These are phyloP conservation scores for Helleia helle DNA, from an alignment of 2,888 invertebrate species.

Conservation along the genomic window DNA sequence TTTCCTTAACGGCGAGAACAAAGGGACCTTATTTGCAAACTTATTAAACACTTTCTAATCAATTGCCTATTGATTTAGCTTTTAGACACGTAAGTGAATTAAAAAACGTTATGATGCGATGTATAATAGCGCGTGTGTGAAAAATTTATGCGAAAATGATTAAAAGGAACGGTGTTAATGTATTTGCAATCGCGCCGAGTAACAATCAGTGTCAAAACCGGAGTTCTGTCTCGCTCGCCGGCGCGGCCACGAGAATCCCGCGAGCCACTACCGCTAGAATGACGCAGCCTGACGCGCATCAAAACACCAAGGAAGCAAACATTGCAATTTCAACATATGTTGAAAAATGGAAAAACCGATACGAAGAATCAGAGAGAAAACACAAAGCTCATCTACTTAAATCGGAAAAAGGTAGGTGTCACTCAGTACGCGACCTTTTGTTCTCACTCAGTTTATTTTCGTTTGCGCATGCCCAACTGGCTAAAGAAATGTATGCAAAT, in stretches of 20 bases:
- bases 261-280: conserved; percentile 66
- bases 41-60: conserved; percentile 38
- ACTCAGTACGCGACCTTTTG: conserved; percentile 20
- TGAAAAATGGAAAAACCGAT: conserved; percentile 79
- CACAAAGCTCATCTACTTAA: conserved; percentile 78
- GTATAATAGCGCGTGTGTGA: conserved; percentile 52
- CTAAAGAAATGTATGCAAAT: conserved; percentile 49
- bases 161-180: conserved; percentile 72
- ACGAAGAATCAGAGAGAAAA: conserved; percentile 80
- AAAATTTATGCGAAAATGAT: conserved; percentile 71
- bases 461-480: conserved; percentile 53
- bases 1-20: conserved; percentile 61
- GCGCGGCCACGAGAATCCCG: conserved; percentile 63
- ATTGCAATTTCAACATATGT: conserved; percentile 66
- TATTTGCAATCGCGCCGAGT: conserved; percentile 70
- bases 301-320: conserved; percentile 61
- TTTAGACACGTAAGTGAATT: conserved; percentile 47
- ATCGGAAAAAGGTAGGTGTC: conserved; percentile 79
- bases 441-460: conserved; percentile 26
- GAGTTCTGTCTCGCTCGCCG: conserved; percentile 62
- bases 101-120: conserved; percentile 55
- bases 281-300: conserved; percentile 68
- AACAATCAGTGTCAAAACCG: conserved; percentile 66
- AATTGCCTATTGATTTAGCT: conserved; percentile 64
- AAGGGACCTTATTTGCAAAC: conserved; percentile 48